Percentiles rank a stretch among this genome's conserved stretches.
phyloP scores from a whole-genome alignment of 2,888 invertebrate species.

The Acholoe squamosa region DNA sequence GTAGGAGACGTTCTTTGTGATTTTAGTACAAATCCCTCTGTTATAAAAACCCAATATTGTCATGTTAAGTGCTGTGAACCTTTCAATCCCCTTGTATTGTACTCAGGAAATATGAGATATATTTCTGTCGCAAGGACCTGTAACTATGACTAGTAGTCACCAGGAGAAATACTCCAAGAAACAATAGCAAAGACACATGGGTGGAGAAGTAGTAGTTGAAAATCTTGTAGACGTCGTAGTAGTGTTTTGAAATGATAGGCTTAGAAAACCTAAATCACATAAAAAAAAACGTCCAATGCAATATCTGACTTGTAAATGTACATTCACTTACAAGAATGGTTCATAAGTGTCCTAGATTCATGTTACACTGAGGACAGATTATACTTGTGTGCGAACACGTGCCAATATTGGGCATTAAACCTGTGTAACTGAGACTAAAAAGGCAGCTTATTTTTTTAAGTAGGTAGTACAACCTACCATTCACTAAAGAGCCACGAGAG shows the following conservation, averaged over 20 bases:
- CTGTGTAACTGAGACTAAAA: conserved; percentile 9
- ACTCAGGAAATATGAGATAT: conserved; percentile 27
- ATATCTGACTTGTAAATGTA: not conserved
- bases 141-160: not conserved
- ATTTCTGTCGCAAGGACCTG: not conserved
- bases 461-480: not conserved
- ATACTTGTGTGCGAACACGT: not conserved
- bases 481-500: too few species aligned
- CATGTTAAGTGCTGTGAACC: not conserved
- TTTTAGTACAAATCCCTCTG: not conserved
- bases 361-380: not conserved
- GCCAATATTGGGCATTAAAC: not conserved
- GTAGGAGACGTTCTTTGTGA: not conserved
- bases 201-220: not conserved
- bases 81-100: not conserved
- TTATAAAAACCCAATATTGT: not conserved
- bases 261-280: not conserved
- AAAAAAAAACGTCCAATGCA: conserved; percentile 35
- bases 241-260: not conserved
- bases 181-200: too few species aligned
- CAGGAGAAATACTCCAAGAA: too few species aligned
- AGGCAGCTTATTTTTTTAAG: not conserved
- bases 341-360: not conserved
- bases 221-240: not conserved
- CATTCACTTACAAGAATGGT: not conserved